Base-by-base conservation (phyloP, 2,888 invertebrate genomes). In the Eristalinus aeneus region DNA sequence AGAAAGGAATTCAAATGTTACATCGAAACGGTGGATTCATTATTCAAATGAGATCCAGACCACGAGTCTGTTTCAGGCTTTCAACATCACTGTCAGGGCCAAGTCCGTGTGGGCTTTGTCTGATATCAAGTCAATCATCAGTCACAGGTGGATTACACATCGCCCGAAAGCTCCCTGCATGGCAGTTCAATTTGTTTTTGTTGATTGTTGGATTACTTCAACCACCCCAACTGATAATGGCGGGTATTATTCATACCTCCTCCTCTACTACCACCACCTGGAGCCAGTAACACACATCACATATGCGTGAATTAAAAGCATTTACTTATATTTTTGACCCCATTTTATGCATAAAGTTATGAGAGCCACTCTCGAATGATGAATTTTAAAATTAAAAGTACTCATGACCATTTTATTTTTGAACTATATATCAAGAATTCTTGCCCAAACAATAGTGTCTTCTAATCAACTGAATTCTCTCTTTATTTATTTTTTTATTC, bases 221-320 rank as follows among this genome's bases (percentile, higher is more conserved):
- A 2, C 32, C 54, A 56, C 54, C 32, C 54, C 32, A 46, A 31
- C 23, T 64, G 63, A 64, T 64, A 46, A 32, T 12, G 31, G 6
- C 54, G 20, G 54, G n/a, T 46, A 46, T 34, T 68, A 68, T 32
- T 68, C 22, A 32, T 68, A 68, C 32, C 12, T 54, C 54, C 60
- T 22, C 9, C 34, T 6, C 68, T n/a, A n/a, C n/a, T n/a, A n/a
- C n/a, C n/a, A n/a, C n/a, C n/a, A n/a, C n/a, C 9, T 8, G 12
- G 10, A 5, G 10, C 10, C 34, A 9, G n/a, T 69, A n/a, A 16
- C 36, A 56, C 34, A 12, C 34, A 46, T 6, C 56, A 69, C 11
- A 27, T 32, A n/a, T n/a, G 27, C 8, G n/a, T n/a, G n/a, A n/a
- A n/a, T n/a, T n/a, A n/a, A n/a, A n/a, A n/a, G n/a, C n/a, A n/a